Evolutionary conservation across 2,888 invertebrate genomes (phyloP), one percentile per base, ranked within the genome.

Genomic region (Rosalia funebris): DNA sequence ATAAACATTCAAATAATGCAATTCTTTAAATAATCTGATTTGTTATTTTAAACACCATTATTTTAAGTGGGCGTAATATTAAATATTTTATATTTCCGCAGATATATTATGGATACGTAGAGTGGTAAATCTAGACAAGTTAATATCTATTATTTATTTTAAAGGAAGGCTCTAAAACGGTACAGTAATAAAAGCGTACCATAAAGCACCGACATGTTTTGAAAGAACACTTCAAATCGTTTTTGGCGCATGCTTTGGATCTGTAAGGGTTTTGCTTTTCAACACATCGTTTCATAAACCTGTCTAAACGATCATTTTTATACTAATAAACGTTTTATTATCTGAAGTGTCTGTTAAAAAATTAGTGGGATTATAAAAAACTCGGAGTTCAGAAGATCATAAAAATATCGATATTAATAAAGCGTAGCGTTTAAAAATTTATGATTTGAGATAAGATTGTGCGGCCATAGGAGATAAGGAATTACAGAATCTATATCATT

Each of bases 231-330:
- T 60, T 39, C 34, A 55, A 48, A 41, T 47, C 59, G 42, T 60
- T 60, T 48, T 60, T 54, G 54, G 47, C 54, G 54, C 52, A 58
- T 58, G 57, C 52, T 58, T 58, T 45, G 45, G 45, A 45, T 44
- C 50, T 58, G 50, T 55, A 45, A 60, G 60, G 60, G 60, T 56
- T 44, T 44, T 41, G 25, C 55, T 47, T 67, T 58, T 75, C 75
- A 67, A 58, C 73, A 69, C 63, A 63, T 69, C 66, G 65, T 75
- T 68, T 69, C 63, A 75, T 75, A 71, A 75, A 70, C 63, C 73
- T 73, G 69, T 75, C 75, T 61, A 52, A 45, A 36, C 46, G 44
- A 53, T 65, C 48, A 67, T 71, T 70, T 66, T 56, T 68, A 57
- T 62, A 52, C 52, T 55, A 64, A 62, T 65, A 65, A 66, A 59